Percentiles rank a stretch among this genome's conserved stretches.
Conservation (phyloP, 1,140 invertebrate species). For the Drosophila willistoni region DNA sequence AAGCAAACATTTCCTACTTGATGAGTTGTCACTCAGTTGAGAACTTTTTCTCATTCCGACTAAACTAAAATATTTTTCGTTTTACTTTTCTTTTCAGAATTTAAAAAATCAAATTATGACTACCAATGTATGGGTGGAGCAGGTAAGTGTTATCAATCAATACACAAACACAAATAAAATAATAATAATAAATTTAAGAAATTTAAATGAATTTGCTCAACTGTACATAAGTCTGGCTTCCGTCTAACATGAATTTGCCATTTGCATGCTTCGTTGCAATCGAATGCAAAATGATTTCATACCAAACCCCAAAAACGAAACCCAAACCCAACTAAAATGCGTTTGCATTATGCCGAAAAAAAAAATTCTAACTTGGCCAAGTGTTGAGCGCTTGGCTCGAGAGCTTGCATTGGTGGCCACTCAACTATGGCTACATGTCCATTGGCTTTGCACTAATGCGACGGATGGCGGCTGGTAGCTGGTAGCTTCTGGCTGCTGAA, state of each 20-base stretch:
- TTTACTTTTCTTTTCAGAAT: constrained; percentile 89
- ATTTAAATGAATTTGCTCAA: constrained; percentile 26
- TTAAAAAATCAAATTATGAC: constrained; percentile 99
- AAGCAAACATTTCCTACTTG: neutral
- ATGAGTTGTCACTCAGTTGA: neutral
- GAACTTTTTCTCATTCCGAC: constrained; percentile 5
- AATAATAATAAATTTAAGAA: constrained; percentile 15
- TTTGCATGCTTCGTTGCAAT: constrained; percentile 63
- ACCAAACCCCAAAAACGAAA: neutral
- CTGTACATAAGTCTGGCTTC: constrained; percentile 39
- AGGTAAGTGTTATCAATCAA: constrained; percentile 87
- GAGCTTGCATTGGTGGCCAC: constrained; percentile 24
- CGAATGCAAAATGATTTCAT: constrained; percentile 64
- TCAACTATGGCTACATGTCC: constrained; percentile 48
- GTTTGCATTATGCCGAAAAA: constrained; percentile 59
- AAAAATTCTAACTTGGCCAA: constrained; percentile 49
- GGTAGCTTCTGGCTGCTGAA: constrained; percentile 25
- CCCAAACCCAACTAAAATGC: constrained; percentile 33
- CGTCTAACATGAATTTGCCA: constrained; percentile 69
- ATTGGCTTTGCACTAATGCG: constrained; percentile 64
- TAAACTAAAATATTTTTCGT: constrained; percentile 39
- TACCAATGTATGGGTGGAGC: constrained; percentile 98
- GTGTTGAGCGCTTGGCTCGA: constrained; percentile 26
- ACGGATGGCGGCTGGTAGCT: constrained; percentile 15
- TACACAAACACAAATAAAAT: neutral